Evolutionary conservation across 2,888 invertebrate species (phyloP), one percentile per base, ranked within the genome.

Genomic region (Plebejus melissa): DNA sequence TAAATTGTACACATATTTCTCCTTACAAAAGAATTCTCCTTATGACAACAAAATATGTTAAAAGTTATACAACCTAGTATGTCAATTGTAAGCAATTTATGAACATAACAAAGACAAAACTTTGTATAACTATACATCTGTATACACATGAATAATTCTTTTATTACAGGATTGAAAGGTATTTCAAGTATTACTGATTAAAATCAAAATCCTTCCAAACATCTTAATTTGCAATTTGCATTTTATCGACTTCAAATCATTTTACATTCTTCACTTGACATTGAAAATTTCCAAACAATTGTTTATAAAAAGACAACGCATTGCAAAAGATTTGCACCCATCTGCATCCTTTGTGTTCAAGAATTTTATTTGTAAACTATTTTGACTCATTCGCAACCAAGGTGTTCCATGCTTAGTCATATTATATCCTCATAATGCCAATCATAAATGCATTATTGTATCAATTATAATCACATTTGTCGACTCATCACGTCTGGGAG

Each of bases 401-500:
- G 65, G 65, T 65, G 65, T 65, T 65, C 65, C 65, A 65, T 2
- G 32, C 2, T 65, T 32, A 65, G 32, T 65, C 65, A 65, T 16
- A 32, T 65, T 13, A 65, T 36, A 32, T 32, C 32, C 13, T 65
- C 36, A 65, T 65, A 32, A 65, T 65, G 65, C 13, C 65, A 65
- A 65, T 65, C 65, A 32, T 65, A 65, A 65, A 65, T 32, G 32
- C 65, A 28, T 65, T 65, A 32, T 65, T 65, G 32, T 65, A 65
- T 65, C 65, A 65, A 32, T 65, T 65, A 65, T 65, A 65, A 65
- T 65, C 65, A 65, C 65, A 65, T 65, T 32, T 13, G 32, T 32
- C 0, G 4, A 11, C 2, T 6, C 60, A 60, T 60, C 28, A 60
- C 9, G 32, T 4, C 4, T 13, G 32, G 32, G 32, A 65, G 13